Evolutionary conservation across 2,888 invertebrate species (phyloP).

Genomic region (Megamerina dolium): DNA sequence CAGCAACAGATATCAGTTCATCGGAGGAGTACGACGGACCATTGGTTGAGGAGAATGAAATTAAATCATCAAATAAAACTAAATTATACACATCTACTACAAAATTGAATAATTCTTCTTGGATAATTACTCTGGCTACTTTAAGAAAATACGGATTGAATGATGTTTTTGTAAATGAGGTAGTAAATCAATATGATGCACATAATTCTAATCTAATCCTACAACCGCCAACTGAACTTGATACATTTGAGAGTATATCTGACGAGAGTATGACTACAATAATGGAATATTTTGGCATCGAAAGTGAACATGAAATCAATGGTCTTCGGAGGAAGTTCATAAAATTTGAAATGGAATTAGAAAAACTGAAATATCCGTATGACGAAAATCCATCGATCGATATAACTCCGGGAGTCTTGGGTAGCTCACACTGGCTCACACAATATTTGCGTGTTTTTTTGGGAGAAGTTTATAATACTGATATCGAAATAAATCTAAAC

Average conservation of each 20-base stretch:
- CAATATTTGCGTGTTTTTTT: slow-evolving; percentile 19
- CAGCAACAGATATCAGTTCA: neutral
- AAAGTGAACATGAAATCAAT: neutral
- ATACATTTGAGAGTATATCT: no score
- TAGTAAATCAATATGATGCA: slow-evolving; percentile 14
- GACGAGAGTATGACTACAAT: slow-evolving; percentile 7
- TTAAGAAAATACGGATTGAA: slow-evolving; percentile 24
- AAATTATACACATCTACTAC: no score
- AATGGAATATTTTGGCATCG: slow-evolving; percentile 14
- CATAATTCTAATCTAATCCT: slow-evolving; percentile 18
- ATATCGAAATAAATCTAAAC: slow-evolving; percentile 19
- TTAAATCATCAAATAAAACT: no score
- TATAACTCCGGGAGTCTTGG: no score
- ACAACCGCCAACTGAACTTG: no score
- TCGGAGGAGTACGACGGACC: slow-evolving; percentile 12
- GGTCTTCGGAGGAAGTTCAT: slow-evolving; percentile 16
- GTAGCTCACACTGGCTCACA: slow-evolving; percentile 20
- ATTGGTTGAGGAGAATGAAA: no score
- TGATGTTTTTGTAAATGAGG: slow-evolving; percentile 22
- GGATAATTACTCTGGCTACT: slow-evolving; percentile 21
- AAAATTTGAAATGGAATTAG: slow-evolving; percentile 17
- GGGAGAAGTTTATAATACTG: slow-evolving; percentile 5
- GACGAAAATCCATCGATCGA: no score
- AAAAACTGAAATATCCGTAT: no score
- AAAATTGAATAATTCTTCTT: no score